These are phyloP conservation scores for Meandrusa payeni DNA, from an alignment of 2,888 invertebrate genomes.

Conservation along the genomic window DNA sequence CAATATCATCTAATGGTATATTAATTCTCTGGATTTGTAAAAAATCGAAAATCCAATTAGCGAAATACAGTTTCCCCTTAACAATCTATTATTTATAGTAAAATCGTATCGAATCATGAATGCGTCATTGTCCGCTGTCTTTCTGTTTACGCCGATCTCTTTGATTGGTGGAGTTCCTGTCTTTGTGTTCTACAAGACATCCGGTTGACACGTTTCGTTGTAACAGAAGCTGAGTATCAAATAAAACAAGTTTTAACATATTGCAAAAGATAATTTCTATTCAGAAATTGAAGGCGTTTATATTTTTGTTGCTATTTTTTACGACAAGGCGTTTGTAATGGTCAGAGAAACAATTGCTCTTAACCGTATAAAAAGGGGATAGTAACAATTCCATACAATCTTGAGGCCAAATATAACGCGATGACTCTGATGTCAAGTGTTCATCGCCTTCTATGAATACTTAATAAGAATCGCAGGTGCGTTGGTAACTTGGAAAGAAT, in stretches of 20 bases:
- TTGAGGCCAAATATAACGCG: too few relatives aligned
- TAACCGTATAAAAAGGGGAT: too few relatives aligned
- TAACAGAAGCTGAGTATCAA: constrained; percentile 5
- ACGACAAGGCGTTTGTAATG: neutral
- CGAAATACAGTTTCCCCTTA: constrained; percentile 21
- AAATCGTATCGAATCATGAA: constrained; percentile 73
- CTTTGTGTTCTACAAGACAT: constrained; percentile 29
- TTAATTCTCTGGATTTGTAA: too few relatives aligned
- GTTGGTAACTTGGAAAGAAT: too few relatives aligned
- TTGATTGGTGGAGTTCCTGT: constrained; percentile 38
- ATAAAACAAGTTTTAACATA: constrained; percentile 1
- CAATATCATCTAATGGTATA: too few relatives aligned
- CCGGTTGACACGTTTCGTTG: constrained; percentile 20
- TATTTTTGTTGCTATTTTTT: constrained; percentile 7
- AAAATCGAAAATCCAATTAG: constrained; percentile 7
- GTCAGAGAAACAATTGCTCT: too few relatives aligned
- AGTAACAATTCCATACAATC: too few relatives aligned
- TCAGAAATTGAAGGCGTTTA: neutral
- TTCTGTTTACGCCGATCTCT: constrained; percentile 33
- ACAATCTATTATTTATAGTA: constrained; percentile 37
- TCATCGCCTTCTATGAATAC: too few relatives aligned
- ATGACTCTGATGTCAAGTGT: too few relatives aligned
- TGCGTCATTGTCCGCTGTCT: constrained; percentile 53
- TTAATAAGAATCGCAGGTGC: too few relatives aligned
- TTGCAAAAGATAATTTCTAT: neutral